Base-by-base conservation (phyloP, 1,140 invertebrate species). In the Bathynomus jamesi region DNA sequence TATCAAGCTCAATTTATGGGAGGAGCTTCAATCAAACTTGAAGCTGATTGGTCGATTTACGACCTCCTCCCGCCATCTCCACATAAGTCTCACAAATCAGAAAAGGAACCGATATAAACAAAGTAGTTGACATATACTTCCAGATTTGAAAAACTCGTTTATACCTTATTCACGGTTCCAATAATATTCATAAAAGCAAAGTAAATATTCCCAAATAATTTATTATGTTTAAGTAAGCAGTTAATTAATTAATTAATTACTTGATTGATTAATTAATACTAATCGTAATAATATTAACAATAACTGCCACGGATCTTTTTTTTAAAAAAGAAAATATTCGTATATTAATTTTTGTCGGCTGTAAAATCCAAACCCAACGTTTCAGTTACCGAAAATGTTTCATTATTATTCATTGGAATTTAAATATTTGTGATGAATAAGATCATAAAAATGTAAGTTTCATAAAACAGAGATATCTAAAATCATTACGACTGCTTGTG, bases 31-130 rank as follows among this genome's bases (percentile, higher is more conserved):
- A 53, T 53, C 40, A 53, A 53, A 17, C 11, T 53, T 53, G 40
- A 53, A 53, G 40, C 40, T 53, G 40, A 53, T 53, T 53, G 40
- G 40, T 53, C 40, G 40, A 53, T 53, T 53, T 53, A 53, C 40
- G 40, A 53, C 40, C 32, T 17, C 40, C 21, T 53, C 40, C 40
- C 40, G 40, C 40, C 40, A 53, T 53, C 40, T 53, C 40, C 40
- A 53, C 40, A 53, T 53, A 17, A 11, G 40, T 53, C 40, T 53
- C 40, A 53, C 40, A 53, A 53, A 53, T 53, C 40, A 53, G 40
- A 53, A 53, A 53, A 53, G 40, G 21, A 53, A 11, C 21, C 21
- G 11, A 53, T 53, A 53, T 53, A 53, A 53, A 5, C 40, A 53
- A 53, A 53, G 13, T 21, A 17, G 40, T 53, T 53, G 40, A 17